Conservation (phyloP, 2,797 vertebrate species). For the Scyliorhinus canicula region DNA sequence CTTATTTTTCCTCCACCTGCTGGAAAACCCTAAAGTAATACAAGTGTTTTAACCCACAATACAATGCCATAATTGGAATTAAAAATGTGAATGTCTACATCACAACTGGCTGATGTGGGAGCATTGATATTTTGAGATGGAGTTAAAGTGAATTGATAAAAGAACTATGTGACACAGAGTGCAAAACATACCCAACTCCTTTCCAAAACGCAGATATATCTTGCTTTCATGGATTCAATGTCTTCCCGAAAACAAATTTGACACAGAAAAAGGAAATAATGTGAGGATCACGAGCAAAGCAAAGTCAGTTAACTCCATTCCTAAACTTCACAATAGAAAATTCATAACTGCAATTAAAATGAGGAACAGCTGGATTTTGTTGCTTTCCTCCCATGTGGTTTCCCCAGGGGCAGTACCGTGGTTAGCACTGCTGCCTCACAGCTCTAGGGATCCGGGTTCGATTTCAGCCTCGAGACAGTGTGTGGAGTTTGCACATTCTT, state of each 20-base stretch:
- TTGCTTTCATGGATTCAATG: not conserved
- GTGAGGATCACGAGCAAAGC: not conserved
- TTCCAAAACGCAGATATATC: not conserved
- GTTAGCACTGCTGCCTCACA: no score
- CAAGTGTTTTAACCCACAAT: not conserved
- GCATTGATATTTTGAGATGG: not conserved
- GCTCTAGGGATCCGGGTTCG: no score
- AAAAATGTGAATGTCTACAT: not conserved
- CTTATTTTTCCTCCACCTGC: not conserved
- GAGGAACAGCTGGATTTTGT: no score
- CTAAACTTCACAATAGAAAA: not conserved
- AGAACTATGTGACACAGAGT: not conserved
- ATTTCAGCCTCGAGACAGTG: no score
- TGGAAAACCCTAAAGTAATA: not conserved
- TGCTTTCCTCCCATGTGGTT: not conserved
- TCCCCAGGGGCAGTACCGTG: no score
- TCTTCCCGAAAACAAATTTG: not conserved
- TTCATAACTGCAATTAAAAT: not conserved
- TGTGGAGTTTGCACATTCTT: no score
- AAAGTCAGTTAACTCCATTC: not conserved
- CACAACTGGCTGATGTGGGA: not conserved
- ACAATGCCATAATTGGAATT: not conserved
- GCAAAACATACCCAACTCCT: not conserved
- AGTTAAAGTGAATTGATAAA: not conserved
- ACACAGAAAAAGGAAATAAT: not conserved